phyloP scores from a whole-genome alignment of 1,140 invertebrate genomes.

The Aphelinus certus region DNA sequence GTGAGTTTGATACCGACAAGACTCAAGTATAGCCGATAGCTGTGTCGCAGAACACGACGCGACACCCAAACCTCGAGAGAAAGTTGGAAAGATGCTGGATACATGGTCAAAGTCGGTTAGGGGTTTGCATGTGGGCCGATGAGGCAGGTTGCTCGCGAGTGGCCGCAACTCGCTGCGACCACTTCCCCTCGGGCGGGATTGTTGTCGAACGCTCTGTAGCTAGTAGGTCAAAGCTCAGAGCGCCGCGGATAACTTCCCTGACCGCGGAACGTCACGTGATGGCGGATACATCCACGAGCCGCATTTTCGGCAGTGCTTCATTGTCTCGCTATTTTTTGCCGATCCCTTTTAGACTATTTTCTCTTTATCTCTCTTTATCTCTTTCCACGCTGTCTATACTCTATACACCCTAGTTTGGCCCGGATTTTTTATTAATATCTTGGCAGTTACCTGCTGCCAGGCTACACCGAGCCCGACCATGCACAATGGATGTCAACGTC shows the following conservation, averaged over 20 bases:
- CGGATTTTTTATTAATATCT: constrained; percentile 11
- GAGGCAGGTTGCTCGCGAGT: too few relatives aligned
- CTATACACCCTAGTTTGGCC: too few relatives aligned
- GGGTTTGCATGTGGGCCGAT: not conserved
- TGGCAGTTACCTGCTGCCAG: not conserved
- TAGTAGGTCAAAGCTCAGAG: constrained; percentile 13
- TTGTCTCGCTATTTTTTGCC: not conserved
- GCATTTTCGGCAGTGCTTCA: not conserved
- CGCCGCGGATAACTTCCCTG: constrained; percentile 1
- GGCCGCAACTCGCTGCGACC: not conserved
- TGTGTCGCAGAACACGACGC: too few relatives aligned
- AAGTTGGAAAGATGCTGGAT: too few relatives aligned
- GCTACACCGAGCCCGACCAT: not conserved
- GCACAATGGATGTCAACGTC: not conserved
- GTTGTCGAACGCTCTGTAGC: constrained; percentile 14
- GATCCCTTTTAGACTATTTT: too few relatives aligned
- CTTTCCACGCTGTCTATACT: too few relatives aligned
- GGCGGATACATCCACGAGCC: not conserved
- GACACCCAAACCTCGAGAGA: too few relatives aligned
- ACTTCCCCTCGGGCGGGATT: constrained; percentile 1
- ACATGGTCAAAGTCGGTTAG: not conserved
- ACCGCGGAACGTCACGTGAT: not conserved
- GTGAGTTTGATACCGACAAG: too few relatives aligned
- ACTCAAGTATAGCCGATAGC: too few relatives aligned
- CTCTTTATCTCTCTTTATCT: too few relatives aligned